Conservation (phyloP, 2,888 invertebrate species). For the Drosophila formosana region DNA sequence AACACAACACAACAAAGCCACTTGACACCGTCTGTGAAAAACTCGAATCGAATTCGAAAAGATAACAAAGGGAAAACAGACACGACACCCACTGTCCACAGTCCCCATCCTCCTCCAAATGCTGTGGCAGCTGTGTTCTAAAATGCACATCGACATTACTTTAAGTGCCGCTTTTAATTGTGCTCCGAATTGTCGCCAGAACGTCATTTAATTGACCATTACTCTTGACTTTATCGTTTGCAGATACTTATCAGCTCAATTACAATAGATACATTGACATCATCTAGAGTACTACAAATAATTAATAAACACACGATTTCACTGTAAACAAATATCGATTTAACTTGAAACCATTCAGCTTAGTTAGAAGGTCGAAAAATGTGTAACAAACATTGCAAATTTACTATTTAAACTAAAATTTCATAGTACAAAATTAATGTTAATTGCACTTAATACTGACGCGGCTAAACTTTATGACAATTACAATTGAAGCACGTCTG, state of each 20-base stretch:
- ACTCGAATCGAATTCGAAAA: not conserved
- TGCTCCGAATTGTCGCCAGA: not conserved
- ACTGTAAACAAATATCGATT: too few species aligned
- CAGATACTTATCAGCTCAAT: not conserved
- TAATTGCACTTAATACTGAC: not conserved
- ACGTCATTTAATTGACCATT: not conserved
- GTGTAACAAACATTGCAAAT: not conserved
- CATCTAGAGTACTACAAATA: too few species aligned
- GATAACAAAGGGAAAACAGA: slow-evolving; percentile 19
- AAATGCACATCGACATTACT: not conserved
- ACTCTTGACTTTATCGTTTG: not conserved
- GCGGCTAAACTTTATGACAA: not conserved
- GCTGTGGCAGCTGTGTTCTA: slow-evolving; percentile 25
- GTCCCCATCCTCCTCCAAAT: not conserved
- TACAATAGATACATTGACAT: not conserved
- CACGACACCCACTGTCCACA: slow-evolving; percentile 16
- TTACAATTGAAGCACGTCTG: not conserved
- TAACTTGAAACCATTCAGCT: too few species aligned
- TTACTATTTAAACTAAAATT: not conserved
- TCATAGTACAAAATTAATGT: not conserved
- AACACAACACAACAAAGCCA: slow-evolving; percentile 32
- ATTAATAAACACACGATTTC: too few species aligned
- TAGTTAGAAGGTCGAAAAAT: not conserved
- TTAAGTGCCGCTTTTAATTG: not conserved
- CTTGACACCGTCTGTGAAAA: slow-evolving; percentile 39